phyloP scores from a whole-genome alignment of 2,797 vertebrate genomes.

The Ambastaia sidthimunki region DNA sequence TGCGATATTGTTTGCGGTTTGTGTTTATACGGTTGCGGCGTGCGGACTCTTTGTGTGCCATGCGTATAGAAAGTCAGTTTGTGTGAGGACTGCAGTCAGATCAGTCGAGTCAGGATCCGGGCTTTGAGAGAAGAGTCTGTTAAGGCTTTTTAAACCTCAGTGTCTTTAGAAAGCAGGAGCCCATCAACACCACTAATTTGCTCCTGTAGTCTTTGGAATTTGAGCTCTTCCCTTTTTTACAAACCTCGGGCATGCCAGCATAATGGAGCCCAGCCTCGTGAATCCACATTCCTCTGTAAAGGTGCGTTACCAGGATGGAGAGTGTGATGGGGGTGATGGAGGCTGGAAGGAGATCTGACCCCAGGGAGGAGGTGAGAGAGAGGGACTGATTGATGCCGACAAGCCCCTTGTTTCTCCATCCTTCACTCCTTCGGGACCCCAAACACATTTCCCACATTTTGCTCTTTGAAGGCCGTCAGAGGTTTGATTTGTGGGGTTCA shows the following conservation, averaged over 20 bases:
- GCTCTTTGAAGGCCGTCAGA: constrained; percentile 87
- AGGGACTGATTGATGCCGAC: constrained; percentile 72
- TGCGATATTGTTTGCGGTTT: constrained; percentile 29
- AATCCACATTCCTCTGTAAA: constrained; percentile 80
- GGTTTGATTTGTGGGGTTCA: constrained; percentile 89
- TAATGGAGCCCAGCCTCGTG: constrained; percentile 72
- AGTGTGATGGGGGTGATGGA: constrained; percentile 48
- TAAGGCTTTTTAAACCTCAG: constrained; percentile 46
- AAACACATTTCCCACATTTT: constrained; percentile 87
- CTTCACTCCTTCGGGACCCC: constrained; percentile 63
- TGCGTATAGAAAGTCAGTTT: constrained; percentile 30
- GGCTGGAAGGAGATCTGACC: constrained; percentile 72
- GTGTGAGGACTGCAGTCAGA: constrained; percentile 29
- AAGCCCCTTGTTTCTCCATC: constrained; percentile 63
- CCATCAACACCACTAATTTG: constrained; percentile 80
- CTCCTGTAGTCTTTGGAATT: constrained; percentile 74
- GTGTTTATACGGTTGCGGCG: constrained; percentile 23
- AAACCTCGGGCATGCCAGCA: constrained; percentile 58
- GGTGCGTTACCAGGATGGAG: constrained; percentile 72
- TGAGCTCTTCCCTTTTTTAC: constrained; percentile 70
- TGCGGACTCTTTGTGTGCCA: constrained; percentile 5
- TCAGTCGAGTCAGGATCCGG: constrained; percentile 12
- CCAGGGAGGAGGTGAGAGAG: constrained; percentile 67
- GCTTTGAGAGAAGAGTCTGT: constrained; percentile 23
- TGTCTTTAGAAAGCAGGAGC: constrained; percentile 73